phyloP scores from a whole-genome alignment of 2,888 invertebrate species.

The Ichneumon xanthorius region DNA sequence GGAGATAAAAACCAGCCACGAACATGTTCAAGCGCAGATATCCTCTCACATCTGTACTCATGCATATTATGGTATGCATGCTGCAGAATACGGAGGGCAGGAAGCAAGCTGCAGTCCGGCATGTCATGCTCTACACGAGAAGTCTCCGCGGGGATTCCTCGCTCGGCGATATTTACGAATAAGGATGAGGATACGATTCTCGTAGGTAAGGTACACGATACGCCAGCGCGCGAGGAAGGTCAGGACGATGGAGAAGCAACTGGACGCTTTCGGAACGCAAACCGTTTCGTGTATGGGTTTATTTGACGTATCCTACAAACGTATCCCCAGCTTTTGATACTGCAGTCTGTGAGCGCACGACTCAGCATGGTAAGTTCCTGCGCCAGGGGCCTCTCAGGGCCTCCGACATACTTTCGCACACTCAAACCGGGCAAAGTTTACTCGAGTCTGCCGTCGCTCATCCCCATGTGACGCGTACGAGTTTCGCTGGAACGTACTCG shows the following conservation, averaged over 20 bases:
- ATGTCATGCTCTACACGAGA: not conserved
- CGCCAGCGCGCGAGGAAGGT: not conserved
- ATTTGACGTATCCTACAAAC: not conserved
- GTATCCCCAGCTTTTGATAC: not conserved
- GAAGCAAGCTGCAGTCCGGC: not conserved
- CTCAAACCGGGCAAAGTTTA: not conserved
- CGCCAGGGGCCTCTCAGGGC: no score
- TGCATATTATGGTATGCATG: not conserved
- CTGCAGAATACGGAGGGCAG: not conserved
- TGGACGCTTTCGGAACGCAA: not conserved
- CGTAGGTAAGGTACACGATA: not conserved
- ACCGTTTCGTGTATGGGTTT: not conserved
- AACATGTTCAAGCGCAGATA: conserved; percentile 13
- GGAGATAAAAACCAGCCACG: conserved; percentile 3
- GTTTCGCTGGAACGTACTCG: not conserved
- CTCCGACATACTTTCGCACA: not conserved
- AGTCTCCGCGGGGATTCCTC: conserved; percentile 1
- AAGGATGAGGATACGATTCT: conserved; percentile 63
- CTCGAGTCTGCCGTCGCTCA: not conserved
- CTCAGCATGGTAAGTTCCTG: not conserved
- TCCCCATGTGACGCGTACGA: not conserved
- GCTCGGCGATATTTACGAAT: conserved; percentile 71
- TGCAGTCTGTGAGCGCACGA: not conserved
- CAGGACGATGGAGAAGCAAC: not conserved
- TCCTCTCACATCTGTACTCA: not conserved